These are phyloP conservation scores for Chelonus formosanus DNA, from an alignment of 2,888 invertebrate species.

Conservation along the genomic window DNA sequence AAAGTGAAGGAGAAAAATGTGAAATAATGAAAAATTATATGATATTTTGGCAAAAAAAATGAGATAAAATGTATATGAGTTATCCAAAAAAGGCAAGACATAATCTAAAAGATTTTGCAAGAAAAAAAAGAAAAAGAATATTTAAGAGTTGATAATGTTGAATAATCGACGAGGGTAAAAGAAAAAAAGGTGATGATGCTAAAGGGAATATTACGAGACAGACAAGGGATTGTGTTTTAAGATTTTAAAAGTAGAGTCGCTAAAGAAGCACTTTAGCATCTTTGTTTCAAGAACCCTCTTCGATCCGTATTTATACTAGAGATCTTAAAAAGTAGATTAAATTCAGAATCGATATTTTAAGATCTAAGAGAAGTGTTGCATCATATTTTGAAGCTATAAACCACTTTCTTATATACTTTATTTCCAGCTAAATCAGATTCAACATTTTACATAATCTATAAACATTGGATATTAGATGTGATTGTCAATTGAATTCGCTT, in stretches of 20 bases:
- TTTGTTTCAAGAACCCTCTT: conserved; percentile 46
- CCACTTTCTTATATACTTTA: too few species aligned
- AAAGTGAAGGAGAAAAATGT: too few species aligned
- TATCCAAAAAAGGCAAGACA: conserved; percentile 4
- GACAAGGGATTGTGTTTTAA: conserved; percentile 38
- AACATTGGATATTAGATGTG: too few species aligned
- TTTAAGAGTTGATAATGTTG: conserved; percentile 14
- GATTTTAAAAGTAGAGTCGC: conserved; percentile 44
- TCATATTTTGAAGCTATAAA: not conserved
- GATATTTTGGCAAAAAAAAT: too few species aligned
- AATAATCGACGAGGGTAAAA: too few species aligned
- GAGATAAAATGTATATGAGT: too few species aligned
- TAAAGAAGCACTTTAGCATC: conserved; percentile 44
- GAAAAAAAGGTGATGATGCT: not conserved
- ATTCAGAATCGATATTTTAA: conserved; percentile 24
- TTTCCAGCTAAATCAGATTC: too few species aligned
- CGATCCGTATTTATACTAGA: conserved; percentile 39
- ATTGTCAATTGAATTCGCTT: too few species aligned
- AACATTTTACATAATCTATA: too few species aligned
- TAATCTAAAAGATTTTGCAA: too few species aligned
- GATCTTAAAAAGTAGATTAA: conserved; percentile 32
- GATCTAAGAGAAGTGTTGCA: conserved; percentile 11
- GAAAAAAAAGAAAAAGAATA: not conserved
- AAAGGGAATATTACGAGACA: conserved; percentile 22
- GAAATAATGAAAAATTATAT: too few species aligned